These are phyloP conservation scores for Clarias platycephalus DNA, from an alignment of 2,797 vertebrate species.

Conservation along the genomic window DNA sequence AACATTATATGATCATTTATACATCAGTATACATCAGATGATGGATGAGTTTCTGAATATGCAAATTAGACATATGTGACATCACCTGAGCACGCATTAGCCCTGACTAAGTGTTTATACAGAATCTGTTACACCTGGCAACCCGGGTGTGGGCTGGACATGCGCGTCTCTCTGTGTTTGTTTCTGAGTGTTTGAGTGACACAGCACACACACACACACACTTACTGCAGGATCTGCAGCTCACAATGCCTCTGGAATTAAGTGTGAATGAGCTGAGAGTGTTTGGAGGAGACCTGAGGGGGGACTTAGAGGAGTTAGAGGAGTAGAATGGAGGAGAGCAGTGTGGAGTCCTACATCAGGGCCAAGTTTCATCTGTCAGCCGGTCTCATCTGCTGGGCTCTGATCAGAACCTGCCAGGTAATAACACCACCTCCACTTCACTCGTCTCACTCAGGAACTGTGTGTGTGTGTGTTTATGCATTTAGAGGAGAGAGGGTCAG, in stretches of 20 bases:
- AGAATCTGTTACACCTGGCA: not conserved
- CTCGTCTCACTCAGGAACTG: not conserved
- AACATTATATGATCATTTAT: not conserved
- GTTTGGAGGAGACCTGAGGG: not conserved
- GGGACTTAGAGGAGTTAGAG: not conserved
- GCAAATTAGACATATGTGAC: not conserved
- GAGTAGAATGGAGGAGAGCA: not conserved
- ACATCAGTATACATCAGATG: not conserved
- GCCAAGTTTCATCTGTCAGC: slow-evolving; percentile 63
- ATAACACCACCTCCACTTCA: slow-evolving; percentile 43
- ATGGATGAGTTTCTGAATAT: not conserved
- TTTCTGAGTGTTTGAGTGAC: not conserved
- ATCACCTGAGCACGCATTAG: not conserved
- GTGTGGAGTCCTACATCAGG: slow-evolving; percentile 61
- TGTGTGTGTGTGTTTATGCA: not conserved
- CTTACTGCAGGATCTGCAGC: too few species aligned
- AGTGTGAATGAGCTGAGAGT: not conserved
- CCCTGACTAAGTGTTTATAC: not conserved
- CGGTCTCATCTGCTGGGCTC: slow-evolving; percentile 64
- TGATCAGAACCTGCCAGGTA: slow-evolving; percentile 73
- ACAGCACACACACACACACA: not conserved
- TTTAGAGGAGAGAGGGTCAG: too few species aligned
- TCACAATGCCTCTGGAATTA: not conserved
- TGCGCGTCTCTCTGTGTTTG: not conserved
- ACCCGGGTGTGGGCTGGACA: not conserved